Conservation (phyloP, 2,113 vertebrate species). For the Hyperopisus bebe region DNA sequence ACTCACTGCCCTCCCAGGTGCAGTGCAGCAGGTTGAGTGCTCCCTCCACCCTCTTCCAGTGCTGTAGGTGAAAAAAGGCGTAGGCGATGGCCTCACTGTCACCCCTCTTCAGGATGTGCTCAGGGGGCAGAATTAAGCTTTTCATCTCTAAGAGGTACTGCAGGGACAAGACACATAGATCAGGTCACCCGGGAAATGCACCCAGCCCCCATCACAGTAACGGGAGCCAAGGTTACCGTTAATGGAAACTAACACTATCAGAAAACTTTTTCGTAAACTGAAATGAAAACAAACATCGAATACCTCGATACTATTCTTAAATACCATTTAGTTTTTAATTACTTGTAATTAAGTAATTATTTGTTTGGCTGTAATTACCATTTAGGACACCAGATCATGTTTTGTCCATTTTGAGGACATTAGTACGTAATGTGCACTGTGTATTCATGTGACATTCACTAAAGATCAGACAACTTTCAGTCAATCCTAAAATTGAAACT, state of each 20-base stretch:
- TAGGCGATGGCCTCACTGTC: constrained; percentile 98
- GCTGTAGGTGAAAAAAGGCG: constrained; percentile 95
- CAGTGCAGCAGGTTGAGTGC: constrained; percentile 97
- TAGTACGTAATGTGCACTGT: background rate
- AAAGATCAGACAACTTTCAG: background rate
- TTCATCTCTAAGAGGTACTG: constrained; percentile 99
- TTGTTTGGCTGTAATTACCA: background rate
- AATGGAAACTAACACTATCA: background rate
- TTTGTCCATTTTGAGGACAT: background rate
- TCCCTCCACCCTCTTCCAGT: constrained; percentile 97
- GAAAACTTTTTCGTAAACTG: background rate
- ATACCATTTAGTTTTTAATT: background rate
- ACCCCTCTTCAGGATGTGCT: constrained; percentile 97
- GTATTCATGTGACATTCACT: background rate
- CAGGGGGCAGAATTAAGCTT: constrained; percentile 95
- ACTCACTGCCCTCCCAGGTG: constrained; percentile 99
- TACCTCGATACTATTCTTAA: background rate
- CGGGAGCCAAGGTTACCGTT: background rate
- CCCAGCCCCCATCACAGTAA: background rate
- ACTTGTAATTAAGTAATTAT: background rate
- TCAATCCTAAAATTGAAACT: too few relatives aligned
- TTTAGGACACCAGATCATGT: background rate
- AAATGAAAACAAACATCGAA: background rate
- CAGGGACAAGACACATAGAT: constrained; percentile 31
- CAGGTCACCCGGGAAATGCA: background rate